Evolutionary conservation across 53 echinoderm and acorn worm species (phyloP).

Genomic region (Astropecten irregularis): DNA sequence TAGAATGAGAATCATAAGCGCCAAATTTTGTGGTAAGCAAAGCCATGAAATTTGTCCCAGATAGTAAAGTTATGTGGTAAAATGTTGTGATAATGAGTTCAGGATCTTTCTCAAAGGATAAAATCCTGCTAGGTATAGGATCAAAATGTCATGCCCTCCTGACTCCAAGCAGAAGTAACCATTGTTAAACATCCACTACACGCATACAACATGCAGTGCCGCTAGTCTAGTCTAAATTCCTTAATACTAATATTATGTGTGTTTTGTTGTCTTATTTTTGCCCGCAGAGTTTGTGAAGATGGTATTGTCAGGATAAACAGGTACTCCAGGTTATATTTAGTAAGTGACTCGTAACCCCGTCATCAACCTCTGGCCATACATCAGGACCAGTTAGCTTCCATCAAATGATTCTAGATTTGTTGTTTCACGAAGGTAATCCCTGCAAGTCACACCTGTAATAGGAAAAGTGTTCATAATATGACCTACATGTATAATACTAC

Average conservation of each 20-base stretch:
- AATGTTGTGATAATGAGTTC: no score
- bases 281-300: conserved; percentile 71
- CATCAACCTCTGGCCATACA: neutral
- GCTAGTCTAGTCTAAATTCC: neutral
- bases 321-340: neutral
- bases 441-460: neutral
- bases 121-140: no score
- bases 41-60: no score
- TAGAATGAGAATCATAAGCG: no score
- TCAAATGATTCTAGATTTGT: no score
- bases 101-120: no score
- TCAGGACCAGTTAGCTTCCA: neutral
- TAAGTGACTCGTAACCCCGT: neutral
- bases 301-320: conserved; percentile 46
- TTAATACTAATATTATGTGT: neutral
- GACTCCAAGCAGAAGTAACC: neutral
- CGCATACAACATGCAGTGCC: neutral
- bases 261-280: neutral
- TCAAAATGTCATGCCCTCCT: no score
- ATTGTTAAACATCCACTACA: neutral
- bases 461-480: neutral
- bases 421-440: neutral
- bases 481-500: no score
- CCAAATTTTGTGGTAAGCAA: no score
- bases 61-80: no score